A percentile compares a stretch with the other conserved stretches of the same genome.
phyloP scores from a whole-genome alignment of 2,888 invertebrate genomes.

The Stegophylla sp. region DNA sequence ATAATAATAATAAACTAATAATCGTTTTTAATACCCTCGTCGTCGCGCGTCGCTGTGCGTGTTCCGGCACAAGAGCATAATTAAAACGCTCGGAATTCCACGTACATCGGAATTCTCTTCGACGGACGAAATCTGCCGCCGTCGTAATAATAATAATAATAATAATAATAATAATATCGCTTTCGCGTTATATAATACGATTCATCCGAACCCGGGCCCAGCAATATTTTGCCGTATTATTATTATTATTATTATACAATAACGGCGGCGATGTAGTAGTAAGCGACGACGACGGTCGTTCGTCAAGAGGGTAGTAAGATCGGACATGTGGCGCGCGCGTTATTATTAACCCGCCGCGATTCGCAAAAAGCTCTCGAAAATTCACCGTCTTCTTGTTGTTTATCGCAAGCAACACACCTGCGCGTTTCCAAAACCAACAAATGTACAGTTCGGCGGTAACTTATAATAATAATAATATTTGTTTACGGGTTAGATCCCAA shows the following conservation, averaged over 20 bases:
- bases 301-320: too few relatives aligned
- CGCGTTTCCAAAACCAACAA: too few relatives aligned
- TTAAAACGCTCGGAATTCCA: conserved; percentile 56
- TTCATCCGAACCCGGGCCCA: not conserved
- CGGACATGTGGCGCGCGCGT: too few relatives aligned
- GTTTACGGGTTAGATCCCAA: too few relatives aligned
- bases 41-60: not conserved
- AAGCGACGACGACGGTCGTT: not conserved
- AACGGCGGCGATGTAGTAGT: not conserved
- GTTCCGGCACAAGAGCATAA: conserved; percentile 29
- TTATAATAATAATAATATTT: too few relatives aligned
- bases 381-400: too few relatives aligned
- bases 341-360: too few relatives aligned
- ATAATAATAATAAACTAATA: conserved; percentile 5
- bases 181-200: not conserved
- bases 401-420: too few relatives aligned
- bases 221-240: too few relatives aligned
- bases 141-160: not conserved
- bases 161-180: not conserved
- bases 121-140: conserved; percentile 7
- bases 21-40: conserved; percentile 34
- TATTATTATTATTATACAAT: too few relatives aligned
- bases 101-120: conserved; percentile 48
- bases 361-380: too few relatives aligned
- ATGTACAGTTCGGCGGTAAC: too few relatives aligned